Evolutionary conservation across 2,888 invertebrate species (phyloP).

Genomic region (Lochmaea crataegi): DNA sequence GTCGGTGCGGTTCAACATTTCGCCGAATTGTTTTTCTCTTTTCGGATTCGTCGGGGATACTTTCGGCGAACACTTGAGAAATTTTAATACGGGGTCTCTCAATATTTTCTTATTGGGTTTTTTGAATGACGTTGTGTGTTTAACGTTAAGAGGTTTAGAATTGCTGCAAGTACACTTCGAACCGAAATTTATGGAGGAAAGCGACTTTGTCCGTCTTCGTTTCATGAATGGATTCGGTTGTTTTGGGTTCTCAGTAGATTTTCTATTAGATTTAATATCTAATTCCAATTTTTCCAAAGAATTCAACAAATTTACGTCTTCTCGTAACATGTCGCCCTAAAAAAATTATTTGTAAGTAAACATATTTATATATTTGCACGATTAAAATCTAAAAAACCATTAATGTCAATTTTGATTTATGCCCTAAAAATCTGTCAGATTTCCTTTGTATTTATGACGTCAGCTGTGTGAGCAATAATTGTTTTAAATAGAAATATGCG

Average conservation of each 20-base stretch:
- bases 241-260: slow-evolving; percentile 32
- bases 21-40: slow-evolving; percentile 58
- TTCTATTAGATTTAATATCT: slow-evolving; percentile 49
- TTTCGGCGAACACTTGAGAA: slow-evolving; percentile 61
- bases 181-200: slow-evolving; percentile 61
- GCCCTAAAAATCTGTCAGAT: no score
- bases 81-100: slow-evolving; percentile 70
- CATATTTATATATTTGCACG: neutral
- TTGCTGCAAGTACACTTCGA: slow-evolving; percentile 56
- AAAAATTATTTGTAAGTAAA: slow-evolving; percentile 31
- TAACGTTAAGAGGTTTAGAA: slow-evolving; percentile 54
- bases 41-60: slow-evolving; percentile 34
- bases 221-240: slow-evolving; percentile 60
- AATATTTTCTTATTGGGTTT: slow-evolving; percentile 65
- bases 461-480: no score
- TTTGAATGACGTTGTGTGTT: slow-evolving; percentile 59
- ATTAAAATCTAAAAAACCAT: no score
- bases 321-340: slow-evolving; percentile 60
- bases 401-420: no score
- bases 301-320: slow-evolving; percentile 59
- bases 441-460: no score
- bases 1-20: slow-evolving; percentile 53
- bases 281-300: slow-evolving; percentile 62
- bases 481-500: no score
- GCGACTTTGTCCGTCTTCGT: slow-evolving; percentile 62